These are phyloP conservation scores for Chrysomallon squamiferum DNA, from an alignment of 1,140 invertebrate genomes.

Conservation along the genomic window DNA sequence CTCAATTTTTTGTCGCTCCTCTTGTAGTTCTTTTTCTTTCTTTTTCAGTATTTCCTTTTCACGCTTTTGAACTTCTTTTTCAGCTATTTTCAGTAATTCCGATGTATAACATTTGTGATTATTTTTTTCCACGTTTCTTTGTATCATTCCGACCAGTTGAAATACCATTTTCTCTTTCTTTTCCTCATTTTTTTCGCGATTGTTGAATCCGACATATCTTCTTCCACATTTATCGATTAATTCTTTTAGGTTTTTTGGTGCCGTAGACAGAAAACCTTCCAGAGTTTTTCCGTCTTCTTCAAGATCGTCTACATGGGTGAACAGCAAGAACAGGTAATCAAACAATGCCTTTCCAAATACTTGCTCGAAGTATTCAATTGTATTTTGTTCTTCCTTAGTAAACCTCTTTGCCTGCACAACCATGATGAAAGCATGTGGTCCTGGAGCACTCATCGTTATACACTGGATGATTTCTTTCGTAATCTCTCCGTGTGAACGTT, in stretches of 20 bases:
- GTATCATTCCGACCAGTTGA: not conserved
- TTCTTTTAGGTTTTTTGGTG: not conserved
- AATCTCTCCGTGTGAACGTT: not conserved
- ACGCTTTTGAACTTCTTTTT: too few species aligned
- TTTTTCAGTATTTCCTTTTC: too few species aligned
- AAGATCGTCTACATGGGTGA: not conserved
- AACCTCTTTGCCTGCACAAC: not conserved
- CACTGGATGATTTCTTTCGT: not conserved
- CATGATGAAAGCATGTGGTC: conserved; percentile 6
- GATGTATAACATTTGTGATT: not conserved
- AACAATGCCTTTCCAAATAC: not conserved
- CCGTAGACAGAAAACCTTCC: not conserved
- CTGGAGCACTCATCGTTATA: conserved; percentile 3
- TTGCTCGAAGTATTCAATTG: not conserved
- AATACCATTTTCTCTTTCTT: not conserved
- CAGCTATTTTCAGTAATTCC: too few species aligned
- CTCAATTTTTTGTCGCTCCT: too few species aligned
- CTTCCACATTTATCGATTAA: not conserved
- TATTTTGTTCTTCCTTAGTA: conserved; percentile 5
- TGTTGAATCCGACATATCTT: conserved; percentile 2
- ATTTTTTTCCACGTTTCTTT: not conserved
- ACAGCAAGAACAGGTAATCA: conserved; percentile 4
- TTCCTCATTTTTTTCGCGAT: not conserved
- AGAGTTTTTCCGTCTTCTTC: not conserved
- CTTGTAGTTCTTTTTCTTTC: too few species aligned